phyloP scores from a whole-genome alignment of 1,140 invertebrate genomes.

The Neodiprion lecontei region DNA sequence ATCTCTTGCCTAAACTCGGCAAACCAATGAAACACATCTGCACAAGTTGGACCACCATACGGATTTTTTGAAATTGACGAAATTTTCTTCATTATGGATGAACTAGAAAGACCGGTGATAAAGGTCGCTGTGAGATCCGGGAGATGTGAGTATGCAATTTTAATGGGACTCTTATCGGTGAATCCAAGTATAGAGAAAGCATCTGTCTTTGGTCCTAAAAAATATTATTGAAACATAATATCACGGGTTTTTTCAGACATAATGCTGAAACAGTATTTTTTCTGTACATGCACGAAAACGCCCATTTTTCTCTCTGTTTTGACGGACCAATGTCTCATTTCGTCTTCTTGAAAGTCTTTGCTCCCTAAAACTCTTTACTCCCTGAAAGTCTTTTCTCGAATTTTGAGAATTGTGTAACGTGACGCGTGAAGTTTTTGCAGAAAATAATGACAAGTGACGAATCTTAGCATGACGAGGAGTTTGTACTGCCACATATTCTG shows the following conservation, averaged over 20 bases:
- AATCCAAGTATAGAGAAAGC: slow-evolving; percentile 48
- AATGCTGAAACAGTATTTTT: no score
- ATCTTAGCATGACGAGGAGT: neutral
- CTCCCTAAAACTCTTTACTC: no score
- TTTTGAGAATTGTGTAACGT: no score
- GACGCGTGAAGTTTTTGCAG: neutral
- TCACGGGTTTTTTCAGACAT: no score
- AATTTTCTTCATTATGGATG: neutral
- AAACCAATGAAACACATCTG: slow-evolving; percentile 44
- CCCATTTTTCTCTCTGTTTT: no score
- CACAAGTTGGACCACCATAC: slow-evolving; percentile 32
- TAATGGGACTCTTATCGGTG: slow-evolving; percentile 37
- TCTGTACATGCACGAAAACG: no score
- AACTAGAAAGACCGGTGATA: slow-evolving; percentile 44
- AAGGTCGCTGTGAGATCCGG: slow-evolving; percentile 46
- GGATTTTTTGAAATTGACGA: neutral
- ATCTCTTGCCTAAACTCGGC: slow-evolving; percentile 36
- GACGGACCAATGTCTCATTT: no score
- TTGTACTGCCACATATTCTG: neutral
- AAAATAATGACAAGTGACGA: neutral
- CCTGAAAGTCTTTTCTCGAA: no score
- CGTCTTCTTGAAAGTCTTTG: no score
- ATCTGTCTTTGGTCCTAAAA: slow-evolving; percentile 34
- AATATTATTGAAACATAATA: neutral
- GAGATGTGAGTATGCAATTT: slow-evolving; percentile 39